Conservation (phyloP, 2,888 invertebrate genomes). For the Sisyra terminalis region DNA sequence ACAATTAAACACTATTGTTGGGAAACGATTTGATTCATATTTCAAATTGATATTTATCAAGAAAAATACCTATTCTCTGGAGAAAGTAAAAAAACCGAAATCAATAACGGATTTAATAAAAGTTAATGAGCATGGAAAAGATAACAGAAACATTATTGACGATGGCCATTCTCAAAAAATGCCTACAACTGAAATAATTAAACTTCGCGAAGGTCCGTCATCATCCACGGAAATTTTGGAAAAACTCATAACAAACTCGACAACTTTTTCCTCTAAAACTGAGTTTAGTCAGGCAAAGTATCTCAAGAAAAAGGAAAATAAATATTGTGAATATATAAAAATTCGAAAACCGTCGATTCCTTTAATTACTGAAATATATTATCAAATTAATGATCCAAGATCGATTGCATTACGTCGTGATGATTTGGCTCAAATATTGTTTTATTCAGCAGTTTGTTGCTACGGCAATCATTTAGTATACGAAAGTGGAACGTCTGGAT, state of each 20-base stretch:
- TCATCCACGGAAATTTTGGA: slow-evolving; percentile 73
- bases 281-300: slow-evolving; percentile 90
- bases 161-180: slow-evolving; percentile 68
- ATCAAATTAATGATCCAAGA: slow-evolving; percentile 58
- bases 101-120: slow-evolving; percentile 44
- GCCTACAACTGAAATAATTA: slow-evolving; percentile 66
- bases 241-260: slow-evolving; percentile 77
- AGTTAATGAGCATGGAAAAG: slow-evolving; percentile 50
- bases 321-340: slow-evolving; percentile 73
- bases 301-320: slow-evolving; percentile 85
- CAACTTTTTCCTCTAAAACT: slow-evolving; percentile 79
- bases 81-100: slow-evolving; percentile 35
- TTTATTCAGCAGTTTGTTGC: slow-evolving; percentile 62
- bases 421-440: slow-evolving; percentile 74
- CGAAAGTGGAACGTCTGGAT: slow-evolving; percentile 76
- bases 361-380: slow-evolving; percentile 71
- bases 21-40: slow-evolving; percentile 52
- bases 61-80: slow-evolving; percentile 34
- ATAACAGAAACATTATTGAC: slow-evolving; percentile 73
- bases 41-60: slow-evolving; percentile 52
- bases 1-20: slow-evolving; percentile 41
- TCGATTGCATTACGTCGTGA: slow-evolving; percentile 69
- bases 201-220: slow-evolving; percentile 55
- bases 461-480: slow-evolving; percentile 66
- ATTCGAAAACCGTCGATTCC: slow-evolving; percentile 67